These are phyloP conservation scores for Dysmachus trigonus DNA, from an alignment of 2,888 invertebrate genomes.

Conservation along the genomic window DNA sequence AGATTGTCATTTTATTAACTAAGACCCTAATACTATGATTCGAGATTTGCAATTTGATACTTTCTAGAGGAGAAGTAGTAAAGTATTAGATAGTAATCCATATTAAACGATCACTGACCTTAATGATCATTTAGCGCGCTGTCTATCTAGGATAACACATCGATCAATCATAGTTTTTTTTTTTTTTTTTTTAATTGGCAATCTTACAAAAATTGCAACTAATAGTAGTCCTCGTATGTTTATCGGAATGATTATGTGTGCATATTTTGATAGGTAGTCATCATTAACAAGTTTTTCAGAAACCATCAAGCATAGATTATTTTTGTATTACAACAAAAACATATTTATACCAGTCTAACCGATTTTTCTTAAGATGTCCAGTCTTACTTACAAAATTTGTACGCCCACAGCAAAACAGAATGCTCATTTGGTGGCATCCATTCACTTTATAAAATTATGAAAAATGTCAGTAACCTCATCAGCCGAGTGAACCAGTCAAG, in stretches of 20 bases:
- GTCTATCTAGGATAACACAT: not conserved
- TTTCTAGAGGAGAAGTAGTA: not conserved
- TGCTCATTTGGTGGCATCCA: not conserved
- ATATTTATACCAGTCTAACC: not conserved
- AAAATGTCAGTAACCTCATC: constrained; percentile 27
- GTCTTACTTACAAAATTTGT: not conserved
- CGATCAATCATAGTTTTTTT: not conserved
- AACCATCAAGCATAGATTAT: not conserved
- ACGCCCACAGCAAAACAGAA: not conserved
- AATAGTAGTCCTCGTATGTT: not conserved
- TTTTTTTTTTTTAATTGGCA: not conserved
- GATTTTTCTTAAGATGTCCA: not conserved
- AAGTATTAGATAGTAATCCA: not conserved
- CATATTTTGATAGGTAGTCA: not conserved
- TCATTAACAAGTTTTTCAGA: not conserved
- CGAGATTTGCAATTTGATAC: no score
- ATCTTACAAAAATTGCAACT: not conserved
- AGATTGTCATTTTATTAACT: no score
- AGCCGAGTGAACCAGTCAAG: not conserved
- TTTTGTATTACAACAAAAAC: not conserved
- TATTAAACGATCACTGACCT: not conserved
- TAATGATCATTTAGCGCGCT: not conserved
- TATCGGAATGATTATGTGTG: not conserved
- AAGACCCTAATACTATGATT: no score
- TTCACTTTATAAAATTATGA: not conserved